Conservation (phyloP, 2,113 vertebrate species). For the Ophthalmolycus amberensis region DNA sequence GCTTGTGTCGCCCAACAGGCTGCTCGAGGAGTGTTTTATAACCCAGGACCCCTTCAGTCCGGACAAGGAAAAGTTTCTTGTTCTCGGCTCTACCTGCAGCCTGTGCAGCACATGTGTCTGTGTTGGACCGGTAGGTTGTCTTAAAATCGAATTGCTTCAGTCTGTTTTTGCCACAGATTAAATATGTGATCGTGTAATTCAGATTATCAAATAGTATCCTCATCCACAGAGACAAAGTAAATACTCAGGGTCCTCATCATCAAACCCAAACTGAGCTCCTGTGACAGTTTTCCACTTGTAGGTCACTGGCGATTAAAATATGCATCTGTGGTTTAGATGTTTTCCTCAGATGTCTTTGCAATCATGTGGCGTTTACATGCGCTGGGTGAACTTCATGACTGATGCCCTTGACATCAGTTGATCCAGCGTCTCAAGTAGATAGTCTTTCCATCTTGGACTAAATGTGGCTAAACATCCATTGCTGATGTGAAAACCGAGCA, state of each 20-base stretch:
- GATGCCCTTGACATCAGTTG: slow-evolving; percentile 20
- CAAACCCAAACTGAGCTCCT: neutral
- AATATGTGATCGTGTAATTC: neutral
- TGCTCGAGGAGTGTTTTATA: slow-evolving; percentile 90
- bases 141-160: neutral
- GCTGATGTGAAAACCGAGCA: neutral
- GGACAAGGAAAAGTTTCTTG: slow-evolving; percentile 86
- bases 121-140: slow-evolving; percentile 82
- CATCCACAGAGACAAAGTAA: neutral
- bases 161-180: neutral
- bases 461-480: neutral
- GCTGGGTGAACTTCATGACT: neutral
- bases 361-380: slow-evolving; percentile 21
- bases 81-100: slow-evolving; percentile 87
- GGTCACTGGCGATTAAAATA: neutral
- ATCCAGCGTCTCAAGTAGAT: neutral
- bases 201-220: neutral
- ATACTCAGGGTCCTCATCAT: neutral
- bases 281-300: neutral
- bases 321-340: neutral
- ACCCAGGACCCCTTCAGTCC: slow-evolving; percentile 89
- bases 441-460: neutral
- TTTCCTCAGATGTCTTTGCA: slow-evolving; percentile 15
- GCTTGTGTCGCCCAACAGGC: slow-evolving; percentile 66
- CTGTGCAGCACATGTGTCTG: slow-evolving; percentile 86